Percentiles rank a stretch among this genome's conserved stretches.
These are phyloP conservation scores for Pao palembangensis DNA, from an alignment of 2,113 vertebrate genomes.

Conservation along the genomic window DNA sequence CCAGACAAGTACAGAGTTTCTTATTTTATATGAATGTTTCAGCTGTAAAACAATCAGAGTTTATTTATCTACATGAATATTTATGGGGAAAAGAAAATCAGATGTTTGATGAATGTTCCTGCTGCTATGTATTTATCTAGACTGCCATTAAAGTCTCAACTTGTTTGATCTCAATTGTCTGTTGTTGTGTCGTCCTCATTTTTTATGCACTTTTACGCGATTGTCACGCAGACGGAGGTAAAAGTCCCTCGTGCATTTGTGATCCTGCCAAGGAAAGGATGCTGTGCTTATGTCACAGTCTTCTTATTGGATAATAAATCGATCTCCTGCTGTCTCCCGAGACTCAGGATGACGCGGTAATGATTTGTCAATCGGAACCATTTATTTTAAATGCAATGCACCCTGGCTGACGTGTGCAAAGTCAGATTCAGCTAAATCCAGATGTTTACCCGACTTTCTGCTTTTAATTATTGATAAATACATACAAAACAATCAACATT, in stretches of 20 bases:
- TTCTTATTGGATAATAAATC: neutral
- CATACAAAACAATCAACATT: neutral
- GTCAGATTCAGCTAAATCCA: neutral
- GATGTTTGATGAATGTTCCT: conserved; percentile 68
- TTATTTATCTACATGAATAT: conserved; percentile 68
- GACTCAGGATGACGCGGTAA: neutral
- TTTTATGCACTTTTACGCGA: neutral
- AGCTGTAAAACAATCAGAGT: conserved; percentile 42
- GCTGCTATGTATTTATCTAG: conserved; percentile 73
- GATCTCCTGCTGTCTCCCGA: neutral
- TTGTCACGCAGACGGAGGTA: neutral
- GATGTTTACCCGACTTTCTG: neutral
- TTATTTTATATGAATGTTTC: neutral
- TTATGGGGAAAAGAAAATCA: conserved; percentile 46
- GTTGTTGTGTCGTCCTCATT: neutral
- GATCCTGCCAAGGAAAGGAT: neutral
- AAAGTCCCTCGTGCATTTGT: neutral
- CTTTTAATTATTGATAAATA: neutral
- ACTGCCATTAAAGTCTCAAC: conserved; percentile 64
- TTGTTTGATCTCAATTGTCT: conserved; percentile 12
- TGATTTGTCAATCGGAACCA: neutral
- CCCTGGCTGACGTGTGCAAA: no score
- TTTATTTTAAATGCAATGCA: neutral
- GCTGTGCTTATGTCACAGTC: neutral
- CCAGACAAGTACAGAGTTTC: conserved; percentile 27